A percentile compares a stretch with the other conserved stretches of the same genome.
Conservation (phyloP, 2,113 vertebrate species). For the Hemicordylus capensis region DNA sequence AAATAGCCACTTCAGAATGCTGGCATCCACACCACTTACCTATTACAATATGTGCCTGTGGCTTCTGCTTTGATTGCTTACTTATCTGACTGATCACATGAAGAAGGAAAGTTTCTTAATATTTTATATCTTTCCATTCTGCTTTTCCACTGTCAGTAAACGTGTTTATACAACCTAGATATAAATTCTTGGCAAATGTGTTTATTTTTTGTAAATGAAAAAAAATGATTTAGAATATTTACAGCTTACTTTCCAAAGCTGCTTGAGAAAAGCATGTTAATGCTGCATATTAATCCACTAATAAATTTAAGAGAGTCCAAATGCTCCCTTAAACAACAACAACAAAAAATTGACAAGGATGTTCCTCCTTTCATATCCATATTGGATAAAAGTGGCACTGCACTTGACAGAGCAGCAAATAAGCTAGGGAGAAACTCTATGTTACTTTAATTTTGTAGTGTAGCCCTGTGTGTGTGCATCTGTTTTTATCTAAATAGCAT, state of each 20-base stretch:
- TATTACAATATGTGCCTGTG: neutral
- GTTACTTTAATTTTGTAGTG: too few species aligned
- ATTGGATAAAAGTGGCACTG: neutral
- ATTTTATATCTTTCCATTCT: slow-evolving; percentile 10
- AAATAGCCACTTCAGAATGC: slow-evolving; percentile 39
- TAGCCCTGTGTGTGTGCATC: too few species aligned
- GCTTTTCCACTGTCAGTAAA: neutral
- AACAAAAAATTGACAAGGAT: neutral
- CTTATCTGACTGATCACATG: neutral
- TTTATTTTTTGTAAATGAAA: too few species aligned
- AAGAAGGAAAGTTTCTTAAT: neutral
- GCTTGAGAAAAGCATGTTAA: neutral
- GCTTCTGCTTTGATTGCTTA: neutral
- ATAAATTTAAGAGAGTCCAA: too few species aligned
- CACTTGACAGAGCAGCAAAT: neutral
- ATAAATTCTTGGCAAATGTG: neutral
- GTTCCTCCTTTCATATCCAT: neutral
- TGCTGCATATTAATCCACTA: neutral
- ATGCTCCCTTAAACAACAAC: neutral
- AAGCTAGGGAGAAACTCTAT: too few species aligned
- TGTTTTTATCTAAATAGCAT: too few species aligned
- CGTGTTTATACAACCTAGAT: neutral
- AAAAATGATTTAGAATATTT: slow-evolving; percentile 12
- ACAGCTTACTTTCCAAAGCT: neutral
- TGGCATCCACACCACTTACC: slow-evolving; percentile 18